Evolutionary conservation across 2,797 vertebrate species (phyloP), one percentile per base, ranked within the genome.

Genomic region (Siniperca scherzeri): DNA sequence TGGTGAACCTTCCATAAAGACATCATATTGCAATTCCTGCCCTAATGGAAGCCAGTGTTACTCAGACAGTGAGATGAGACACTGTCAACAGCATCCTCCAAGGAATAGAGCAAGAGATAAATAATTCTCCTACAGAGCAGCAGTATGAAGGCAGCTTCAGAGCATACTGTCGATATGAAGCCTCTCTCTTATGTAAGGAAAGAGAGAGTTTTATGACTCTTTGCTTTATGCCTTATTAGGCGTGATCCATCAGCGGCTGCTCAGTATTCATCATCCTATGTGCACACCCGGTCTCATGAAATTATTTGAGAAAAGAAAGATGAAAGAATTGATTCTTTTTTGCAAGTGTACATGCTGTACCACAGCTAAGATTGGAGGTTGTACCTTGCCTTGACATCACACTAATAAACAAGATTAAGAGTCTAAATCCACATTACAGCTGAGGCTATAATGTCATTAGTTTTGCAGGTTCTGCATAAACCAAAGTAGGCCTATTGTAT

Each of bases 31-130:
- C 90, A 89, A 80, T 88, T 57, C 72, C 69, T 46, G 64, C 60
- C 73, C 81, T 92, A 92, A 94, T 92, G 90, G 93, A 94, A 92
- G 89, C 70, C 66, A 50, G 74, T 81, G 74, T 82, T 89, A 85
- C 72, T 89, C 89, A 88, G 89, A 89, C 82, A 82, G 91, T 88
- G 90, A 91, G 92, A 93, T 92, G 93, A 92, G 89, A 92, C 55
- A 74, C 87, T 89, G 92, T 92, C 91, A 94, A 80, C 87, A 78
- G 62, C 70, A 68, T 88, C 82, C 90, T 92, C 89, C 77, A 84
- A 88, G 88, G 89, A 93, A 90, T 86, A 88, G 91, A 87, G 81
- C 72, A 5, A 61, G 74, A 84, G 91, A 94, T 94, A 91, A 95
- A 95, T 95, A 85, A 93, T 94, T 94, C 83, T 85, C 81, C 84